These are phyloP conservation scores for Valencia hispanica DNA, from an alignment of 2,797 vertebrate genomes.

Conservation along the genomic window DNA sequence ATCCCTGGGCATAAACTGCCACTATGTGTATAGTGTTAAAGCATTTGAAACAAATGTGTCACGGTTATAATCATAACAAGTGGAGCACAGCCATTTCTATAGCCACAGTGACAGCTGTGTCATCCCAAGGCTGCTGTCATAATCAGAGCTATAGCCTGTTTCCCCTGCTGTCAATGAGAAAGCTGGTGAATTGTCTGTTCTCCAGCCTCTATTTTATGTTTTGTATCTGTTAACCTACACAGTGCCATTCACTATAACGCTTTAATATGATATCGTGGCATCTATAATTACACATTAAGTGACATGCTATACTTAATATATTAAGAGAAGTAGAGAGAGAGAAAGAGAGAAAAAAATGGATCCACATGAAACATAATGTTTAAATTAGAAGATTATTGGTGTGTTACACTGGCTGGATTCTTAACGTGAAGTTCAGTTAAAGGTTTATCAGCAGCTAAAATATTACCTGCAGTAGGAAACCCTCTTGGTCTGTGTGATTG, in stretches of 20 bases:
- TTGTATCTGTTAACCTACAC: background rate
- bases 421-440: background rate
- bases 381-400: background rate
- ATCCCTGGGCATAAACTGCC: background rate
- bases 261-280: background rate
- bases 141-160: background rate
- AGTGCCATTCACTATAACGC: background rate
- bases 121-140: conserved; percentile 12
- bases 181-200: background rate
- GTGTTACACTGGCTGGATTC: background rate
- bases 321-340: background rate
- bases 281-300: background rate
- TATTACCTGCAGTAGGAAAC: background rate
- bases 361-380: background rate
- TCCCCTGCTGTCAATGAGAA: background rate
- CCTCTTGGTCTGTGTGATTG: background rate
- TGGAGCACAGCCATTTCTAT: background rate
- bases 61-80: conserved; percentile 15
- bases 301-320: background rate
- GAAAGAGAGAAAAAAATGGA: background rate
- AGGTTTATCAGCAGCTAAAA: background rate
- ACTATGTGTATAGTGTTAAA: background rate
- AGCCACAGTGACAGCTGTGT: conserved; percentile 11
- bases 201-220: background rate
- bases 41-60: conserved; percentile 8